phyloP scores from a whole-genome alignment of 2,113 vertebrate species.

The Notothenia coriiceps region DNA sequence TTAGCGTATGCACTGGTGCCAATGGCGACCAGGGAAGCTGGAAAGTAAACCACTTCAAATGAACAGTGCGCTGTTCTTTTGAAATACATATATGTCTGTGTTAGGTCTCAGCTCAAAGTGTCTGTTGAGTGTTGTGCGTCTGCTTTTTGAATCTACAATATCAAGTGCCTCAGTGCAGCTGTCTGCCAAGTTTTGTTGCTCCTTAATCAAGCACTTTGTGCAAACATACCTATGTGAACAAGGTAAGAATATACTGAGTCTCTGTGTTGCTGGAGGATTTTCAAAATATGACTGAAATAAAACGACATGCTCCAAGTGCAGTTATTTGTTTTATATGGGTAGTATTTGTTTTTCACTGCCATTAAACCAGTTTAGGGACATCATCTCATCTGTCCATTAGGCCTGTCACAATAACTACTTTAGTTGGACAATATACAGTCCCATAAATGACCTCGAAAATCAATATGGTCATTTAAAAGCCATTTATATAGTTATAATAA shows the following conservation, averaged over 20 bases:
- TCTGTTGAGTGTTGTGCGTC: constrained; percentile 61
- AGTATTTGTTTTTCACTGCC: constrained; percentile 16
- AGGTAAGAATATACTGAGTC: constrained; percentile 52
- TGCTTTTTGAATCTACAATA: constrained; percentile 64
- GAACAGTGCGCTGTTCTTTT: constrained; percentile 60
- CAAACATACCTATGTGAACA: constrained; percentile 49
- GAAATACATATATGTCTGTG: constrained; percentile 55
- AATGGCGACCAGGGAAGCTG: constrained; percentile 65
- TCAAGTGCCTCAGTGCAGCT: constrained; percentile 71
- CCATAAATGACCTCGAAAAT: too few species aligned
- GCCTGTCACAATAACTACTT: too few species aligned
- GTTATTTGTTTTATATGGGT: constrained; percentile 36
- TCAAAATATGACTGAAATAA: constrained; percentile 83
- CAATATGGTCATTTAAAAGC: too few species aligned
- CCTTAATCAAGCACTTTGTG: constrained; percentile 61
- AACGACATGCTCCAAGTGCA: constrained; percentile 72
- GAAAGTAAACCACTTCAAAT: constrained; percentile 64
- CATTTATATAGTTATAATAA: too few species aligned
- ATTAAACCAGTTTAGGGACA: background rate
- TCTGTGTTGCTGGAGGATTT: constrained; percentile 72
- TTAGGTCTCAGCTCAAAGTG: constrained; percentile 39
- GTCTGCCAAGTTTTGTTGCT: constrained; percentile 58
- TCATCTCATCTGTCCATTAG: background rate
- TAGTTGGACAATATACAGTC: too few species aligned
- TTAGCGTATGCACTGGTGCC: constrained; percentile 66